A percentile compares a stretch with the other conserved stretches of the same genome.
phyloP scores from a whole-genome alignment of 2,113 vertebrate species.

The Psilopsiagon aymara region DNA sequence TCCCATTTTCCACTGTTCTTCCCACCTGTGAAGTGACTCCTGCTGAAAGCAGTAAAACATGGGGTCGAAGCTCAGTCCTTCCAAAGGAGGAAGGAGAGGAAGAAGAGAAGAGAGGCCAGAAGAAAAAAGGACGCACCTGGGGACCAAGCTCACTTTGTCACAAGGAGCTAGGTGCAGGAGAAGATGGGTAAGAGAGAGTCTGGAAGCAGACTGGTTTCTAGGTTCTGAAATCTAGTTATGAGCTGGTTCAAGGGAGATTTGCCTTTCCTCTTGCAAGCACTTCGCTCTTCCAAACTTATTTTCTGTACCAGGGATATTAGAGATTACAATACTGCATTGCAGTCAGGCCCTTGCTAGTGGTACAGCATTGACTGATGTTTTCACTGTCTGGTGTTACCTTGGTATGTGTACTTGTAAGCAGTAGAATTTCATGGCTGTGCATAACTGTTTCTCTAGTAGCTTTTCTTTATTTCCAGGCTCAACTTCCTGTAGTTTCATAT shows the following conservation, averaged over 20 bases:
- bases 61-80: constrained; percentile 81
- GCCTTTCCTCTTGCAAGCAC: neutral
- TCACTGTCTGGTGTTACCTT: neutral
- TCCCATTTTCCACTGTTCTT: neutral
- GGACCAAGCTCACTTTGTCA: constrained; percentile 80
- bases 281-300: neutral
- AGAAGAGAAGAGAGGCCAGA: constrained; percentile 87
- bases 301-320: neutral
- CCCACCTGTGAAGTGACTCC: constrained; percentile 83
- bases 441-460: neutral
- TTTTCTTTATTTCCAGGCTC: neutral
- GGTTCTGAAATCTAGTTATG: neutral
- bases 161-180: constrained; percentile 83
- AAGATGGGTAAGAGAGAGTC: constrained; percentile 81
- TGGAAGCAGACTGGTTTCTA: neutral
- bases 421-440: neutral
- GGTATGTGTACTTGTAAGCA: neutral
- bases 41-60: constrained; percentile 83
- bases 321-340: neutral
- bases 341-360: neutral
- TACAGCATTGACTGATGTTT: neutral
- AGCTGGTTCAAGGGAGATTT: neutral
- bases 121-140: constrained; percentile 88
- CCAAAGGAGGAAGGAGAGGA: constrained; percentile 87
- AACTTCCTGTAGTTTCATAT: neutral